These are phyloP conservation scores for Lithophane socia DNA, from an alignment of 2,888 invertebrate genomes.

Conservation along the genomic window DNA sequence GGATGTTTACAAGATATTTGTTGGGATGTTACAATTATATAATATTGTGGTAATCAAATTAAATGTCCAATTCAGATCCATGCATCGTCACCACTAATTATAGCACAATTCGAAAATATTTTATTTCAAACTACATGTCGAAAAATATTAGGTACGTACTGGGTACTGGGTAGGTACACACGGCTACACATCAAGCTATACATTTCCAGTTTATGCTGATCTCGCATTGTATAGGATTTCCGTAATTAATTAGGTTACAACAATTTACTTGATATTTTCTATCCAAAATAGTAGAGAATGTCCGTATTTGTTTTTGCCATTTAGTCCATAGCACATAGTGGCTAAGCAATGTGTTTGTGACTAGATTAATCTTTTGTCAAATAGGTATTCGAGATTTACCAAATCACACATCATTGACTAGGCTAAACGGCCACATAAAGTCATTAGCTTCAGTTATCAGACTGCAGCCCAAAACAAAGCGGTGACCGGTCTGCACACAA, in stretches of 20 bases:
- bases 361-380: neutral
- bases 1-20: neutral
- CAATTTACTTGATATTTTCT: neutral
- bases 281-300: neutral
- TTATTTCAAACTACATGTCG: neutral
- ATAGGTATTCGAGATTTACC: neutral
- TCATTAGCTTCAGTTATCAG: constrained; percentile 24
- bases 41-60: neutral
- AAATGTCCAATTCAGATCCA: neutral
- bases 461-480: constrained; percentile 34
- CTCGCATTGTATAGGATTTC: too few species aligned
- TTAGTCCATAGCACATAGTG: neutral
- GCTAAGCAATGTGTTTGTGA: neutral
- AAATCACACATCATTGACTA: neutral
- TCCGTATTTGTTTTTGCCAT: neutral
- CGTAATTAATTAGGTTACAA: neutral
- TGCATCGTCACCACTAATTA: neutral
- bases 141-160: neutral
- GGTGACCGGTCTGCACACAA: constrained; percentile 55
- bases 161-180: too few species aligned
- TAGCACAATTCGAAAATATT: neutral
- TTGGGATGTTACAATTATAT: neutral
- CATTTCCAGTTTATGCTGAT: too few species aligned
- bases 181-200: too few species aligned
- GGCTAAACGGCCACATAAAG: constrained; percentile 8